Evolutionary conservation across 1,140 invertebrate genomes (phyloP).

Genomic region (Araneus ventricosus): DNA sequence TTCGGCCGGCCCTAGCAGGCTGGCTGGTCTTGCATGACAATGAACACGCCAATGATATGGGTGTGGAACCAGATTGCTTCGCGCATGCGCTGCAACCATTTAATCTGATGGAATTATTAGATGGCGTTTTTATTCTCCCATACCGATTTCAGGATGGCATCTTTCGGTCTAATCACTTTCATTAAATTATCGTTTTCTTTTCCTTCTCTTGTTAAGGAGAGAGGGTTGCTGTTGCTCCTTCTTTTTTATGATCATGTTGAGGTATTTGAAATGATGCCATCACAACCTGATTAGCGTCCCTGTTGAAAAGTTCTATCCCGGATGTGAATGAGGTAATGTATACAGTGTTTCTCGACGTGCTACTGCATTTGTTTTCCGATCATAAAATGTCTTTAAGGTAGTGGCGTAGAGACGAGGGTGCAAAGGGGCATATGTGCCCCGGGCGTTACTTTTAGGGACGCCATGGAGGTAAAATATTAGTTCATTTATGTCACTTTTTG

Average conservation of each 20-base stretch:
- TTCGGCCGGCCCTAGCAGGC: background rate
- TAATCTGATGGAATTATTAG: constrained; percentile 35
- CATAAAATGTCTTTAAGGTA: too few species aligned
- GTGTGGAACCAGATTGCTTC: constrained; percentile 49
- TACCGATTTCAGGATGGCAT: background rate
- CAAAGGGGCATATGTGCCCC: too few species aligned
- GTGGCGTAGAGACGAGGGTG: too few species aligned
- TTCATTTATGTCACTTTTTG: too few species aligned
- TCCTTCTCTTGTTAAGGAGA: background rate
- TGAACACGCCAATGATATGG: constrained; percentile 37
- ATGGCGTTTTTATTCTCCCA: background rate
- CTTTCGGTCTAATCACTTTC: constrained; percentile 58
- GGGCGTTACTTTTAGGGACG: too few species aligned
- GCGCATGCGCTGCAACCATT: constrained; percentile 42
- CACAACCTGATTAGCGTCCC: constrained; percentile 32
- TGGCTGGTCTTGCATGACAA: constrained; percentile 58
- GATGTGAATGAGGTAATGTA: background rate
- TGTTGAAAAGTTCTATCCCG: constrained; percentile 10
- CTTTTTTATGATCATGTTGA: background rate
- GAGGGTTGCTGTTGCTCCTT: constrained; percentile 1
- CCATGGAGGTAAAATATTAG: too few species aligned
- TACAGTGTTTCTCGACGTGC: too few species aligned
- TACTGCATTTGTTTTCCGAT: too few species aligned
- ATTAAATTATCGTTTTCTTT: constrained; percentile 60
- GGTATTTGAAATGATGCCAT: constrained; percentile 14